Base-by-base conservation (phyloP, 1,140 invertebrate genomes). In the Drosophila rhopaloa region DNA sequence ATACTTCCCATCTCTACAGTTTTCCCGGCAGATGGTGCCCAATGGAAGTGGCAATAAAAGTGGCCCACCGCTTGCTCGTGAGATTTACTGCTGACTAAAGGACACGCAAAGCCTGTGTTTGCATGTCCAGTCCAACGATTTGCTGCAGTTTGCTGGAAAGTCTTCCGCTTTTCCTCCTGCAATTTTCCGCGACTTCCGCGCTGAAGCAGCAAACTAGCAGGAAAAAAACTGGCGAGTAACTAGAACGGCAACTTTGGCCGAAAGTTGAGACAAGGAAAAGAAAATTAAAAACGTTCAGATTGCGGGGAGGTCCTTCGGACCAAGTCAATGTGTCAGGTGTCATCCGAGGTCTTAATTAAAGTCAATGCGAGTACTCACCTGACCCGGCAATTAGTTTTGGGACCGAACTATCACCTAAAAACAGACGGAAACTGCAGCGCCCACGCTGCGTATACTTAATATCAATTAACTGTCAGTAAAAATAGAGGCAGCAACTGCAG, bases 311-410 rank as follows among this genome's bases (percentile, higher is more conserved):
- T 71, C 63, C 44, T 44, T 7, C 6, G 43, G 19, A 10, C 35
- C 47, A 48, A 57, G 54, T 57, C 55, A 38, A 60, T 51, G 56
- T 77, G 40, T 50, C 62, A 59, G 60, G 59, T 68, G 70, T 79
- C 75, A 67, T 75, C 48, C 37, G 29, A 40, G 38, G 54, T 50
- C 55, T 67, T 84, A 85, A 81, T 81, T 86, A 74, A 86, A 81
- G 19, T 46, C 40, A 9, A 66, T 32, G 16, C 16, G 19, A 10
- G 35, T 6, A 6, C 19, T 53, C n/a, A 16, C 44, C 27, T 7
- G 32, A 29, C 32, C 13, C 43, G 48, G 38, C 54, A 63, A 63
- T 76, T 66, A 67, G 57, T 46, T 32, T 13, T 10, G 9, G 29
- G 35, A 24, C 38, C 56, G n/a, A 51, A 58, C 53, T 75, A 63